phyloP scores from a whole-genome alignment of 2,113 vertebrate species.

The Mastomys natalensis region DNA sequence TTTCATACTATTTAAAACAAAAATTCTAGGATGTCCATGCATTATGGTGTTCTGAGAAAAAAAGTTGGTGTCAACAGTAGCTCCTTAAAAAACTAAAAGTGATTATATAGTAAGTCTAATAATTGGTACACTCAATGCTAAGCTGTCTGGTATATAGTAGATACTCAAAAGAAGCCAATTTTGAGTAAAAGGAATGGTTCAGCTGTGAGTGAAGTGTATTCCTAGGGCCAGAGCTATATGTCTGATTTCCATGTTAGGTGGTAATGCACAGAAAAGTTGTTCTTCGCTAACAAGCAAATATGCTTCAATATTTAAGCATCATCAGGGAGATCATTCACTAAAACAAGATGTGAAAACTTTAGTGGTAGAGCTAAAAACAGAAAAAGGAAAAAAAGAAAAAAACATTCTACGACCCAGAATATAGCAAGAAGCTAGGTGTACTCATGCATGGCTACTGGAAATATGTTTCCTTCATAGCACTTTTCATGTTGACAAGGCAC shows the following conservation, averaged over 20 bases:
- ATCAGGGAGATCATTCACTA: neutral
- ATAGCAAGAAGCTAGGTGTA: constrained; percentile 13
- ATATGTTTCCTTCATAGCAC: neutral
- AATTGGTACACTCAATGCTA: neutral
- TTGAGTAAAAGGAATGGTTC: neutral
- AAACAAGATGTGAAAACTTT: neutral
- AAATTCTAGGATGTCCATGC: neutral
- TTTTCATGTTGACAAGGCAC: constrained; percentile 28
- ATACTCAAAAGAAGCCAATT: neutral
- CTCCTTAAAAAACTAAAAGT: neutral
- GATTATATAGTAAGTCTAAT: neutral
- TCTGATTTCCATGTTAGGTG: neutral
- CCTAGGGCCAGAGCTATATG: neutral
- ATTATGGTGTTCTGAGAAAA: neutral
- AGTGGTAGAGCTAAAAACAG: neutral
- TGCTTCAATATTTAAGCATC: neutral
- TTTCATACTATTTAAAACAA: neutral
- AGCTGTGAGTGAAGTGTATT: neutral
- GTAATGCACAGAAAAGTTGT: neutral
- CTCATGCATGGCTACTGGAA: neutral
- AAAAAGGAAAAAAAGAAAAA: too few species aligned
- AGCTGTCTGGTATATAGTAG: neutral
- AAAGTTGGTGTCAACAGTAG: neutral
- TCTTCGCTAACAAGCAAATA: neutral
- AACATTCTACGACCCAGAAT: neutral